Conservation (phyloP, 2,797 vertebrate genomes). For the Alfaro cultratus region DNA sequence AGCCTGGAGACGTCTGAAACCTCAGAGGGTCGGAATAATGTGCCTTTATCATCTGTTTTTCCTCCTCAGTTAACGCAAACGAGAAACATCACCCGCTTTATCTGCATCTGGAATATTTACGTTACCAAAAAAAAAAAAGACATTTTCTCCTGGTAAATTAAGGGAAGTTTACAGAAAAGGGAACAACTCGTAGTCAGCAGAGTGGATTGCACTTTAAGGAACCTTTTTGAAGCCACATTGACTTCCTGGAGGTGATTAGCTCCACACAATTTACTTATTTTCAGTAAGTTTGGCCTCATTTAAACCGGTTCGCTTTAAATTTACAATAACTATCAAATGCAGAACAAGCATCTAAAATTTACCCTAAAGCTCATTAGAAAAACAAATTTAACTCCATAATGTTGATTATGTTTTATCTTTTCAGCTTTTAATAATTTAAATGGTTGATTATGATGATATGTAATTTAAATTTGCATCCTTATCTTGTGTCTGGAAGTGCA, state of each 20-base stretch:
- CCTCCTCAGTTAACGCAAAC: not conserved
- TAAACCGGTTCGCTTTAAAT: no score
- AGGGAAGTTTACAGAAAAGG: not conserved
- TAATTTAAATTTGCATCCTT: not conserved
- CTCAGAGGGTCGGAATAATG: conserved; percentile 34
- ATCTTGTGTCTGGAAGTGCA: no score
- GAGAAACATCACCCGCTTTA: conserved; percentile 11
- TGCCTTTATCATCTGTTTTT: conserved; percentile 46
- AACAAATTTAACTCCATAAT: no score
- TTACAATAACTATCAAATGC: no score
- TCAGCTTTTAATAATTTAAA: not conserved
- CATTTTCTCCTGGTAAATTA: not conserved
- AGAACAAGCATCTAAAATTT: no score
- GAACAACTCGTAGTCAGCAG: not conserved
- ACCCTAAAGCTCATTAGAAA: no score
- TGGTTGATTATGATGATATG: not conserved
- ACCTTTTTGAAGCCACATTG: not conserved
- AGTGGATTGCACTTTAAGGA: not conserved
- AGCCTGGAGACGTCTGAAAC: not conserved
- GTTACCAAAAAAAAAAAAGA: not conserved
- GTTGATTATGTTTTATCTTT: not conserved
- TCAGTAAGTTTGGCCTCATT: not conserved
- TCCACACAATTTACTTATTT: not conserved
- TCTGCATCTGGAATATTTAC: not conserved
- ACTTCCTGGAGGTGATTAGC: conserved; percentile 2